These are phyloP conservation scores for Celastrina argiolus DNA, from an alignment of 2,888 invertebrate genomes.

Conservation along the genomic window DNA sequence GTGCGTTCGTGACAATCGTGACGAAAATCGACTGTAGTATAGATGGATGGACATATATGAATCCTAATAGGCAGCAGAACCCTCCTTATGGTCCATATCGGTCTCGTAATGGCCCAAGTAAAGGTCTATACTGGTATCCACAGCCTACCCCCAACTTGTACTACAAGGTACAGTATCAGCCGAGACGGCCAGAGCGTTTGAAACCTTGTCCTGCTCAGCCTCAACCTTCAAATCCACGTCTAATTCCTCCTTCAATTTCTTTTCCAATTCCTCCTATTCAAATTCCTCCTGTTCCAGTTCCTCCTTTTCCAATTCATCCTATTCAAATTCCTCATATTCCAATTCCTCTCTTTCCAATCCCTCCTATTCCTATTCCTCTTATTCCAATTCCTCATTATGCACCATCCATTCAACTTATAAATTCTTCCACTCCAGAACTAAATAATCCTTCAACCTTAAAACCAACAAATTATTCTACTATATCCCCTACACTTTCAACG, in stretches of 20 bases:
- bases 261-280: neutral
- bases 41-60: slow-evolving; percentile 4
- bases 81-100: neutral
- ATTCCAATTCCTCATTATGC: neutral
- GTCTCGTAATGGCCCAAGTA: neutral
- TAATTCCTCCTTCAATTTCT: neutral
- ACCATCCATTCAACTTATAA: neutral
- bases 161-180: neutral
- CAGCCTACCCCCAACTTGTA: neutral
- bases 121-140: neutral
- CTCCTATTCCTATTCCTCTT: neutral
- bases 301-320: neutral
- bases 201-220: neutral
- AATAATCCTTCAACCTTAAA: neutral
- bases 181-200: slow-evolving; percentile 2
- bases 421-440: neutral
- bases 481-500: too few species aligned
- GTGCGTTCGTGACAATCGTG: neutral
- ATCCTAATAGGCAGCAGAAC: neutral
- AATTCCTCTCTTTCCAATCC: neutral
- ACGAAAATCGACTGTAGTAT: slow-evolving; percentile 6
- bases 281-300: neutral
- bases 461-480: neutral
- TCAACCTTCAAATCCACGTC: neutral
- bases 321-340: neutral